Percentiles rank a stretch among this genome's conserved stretches.
Evolutionary conservation across 2,888 invertebrate species (phyloP).

Genomic region (Atherix ibis): DNA sequence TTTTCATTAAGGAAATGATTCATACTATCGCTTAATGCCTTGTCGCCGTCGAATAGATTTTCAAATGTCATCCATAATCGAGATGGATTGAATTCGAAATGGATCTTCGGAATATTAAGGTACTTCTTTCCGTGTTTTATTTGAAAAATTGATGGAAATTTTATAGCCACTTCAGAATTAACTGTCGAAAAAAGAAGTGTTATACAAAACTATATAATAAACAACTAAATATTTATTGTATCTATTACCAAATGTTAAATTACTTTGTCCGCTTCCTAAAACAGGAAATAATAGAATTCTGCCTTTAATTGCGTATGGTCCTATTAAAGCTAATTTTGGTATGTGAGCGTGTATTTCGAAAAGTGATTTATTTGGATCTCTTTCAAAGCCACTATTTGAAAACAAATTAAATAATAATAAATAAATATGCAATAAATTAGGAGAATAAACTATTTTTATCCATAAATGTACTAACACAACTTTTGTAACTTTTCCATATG

Average conservation of each 20-base stretch:
- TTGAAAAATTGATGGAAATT: conserved; percentile 2
- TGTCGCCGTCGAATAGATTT: conserved; percentile 33
- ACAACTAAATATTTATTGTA: too few relatives aligned
- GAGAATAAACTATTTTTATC: not conserved
- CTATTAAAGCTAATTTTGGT: conserved; percentile 18
- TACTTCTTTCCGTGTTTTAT: conserved; percentile 15
- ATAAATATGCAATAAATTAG: not conserved
- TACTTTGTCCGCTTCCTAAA: conserved; percentile 18
- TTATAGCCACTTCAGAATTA: conserved; percentile 7
- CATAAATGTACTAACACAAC: conserved; percentile 15
- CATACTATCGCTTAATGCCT: conserved; percentile 30
- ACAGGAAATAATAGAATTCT: conserved; percentile 23
- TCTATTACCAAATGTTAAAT: conserved; percentile 18
- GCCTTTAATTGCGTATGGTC: conserved; percentile 23
- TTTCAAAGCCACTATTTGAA: conserved; percentile 22
- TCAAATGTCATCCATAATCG: conserved; percentile 19
- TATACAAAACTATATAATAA: not conserved
- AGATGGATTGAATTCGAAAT: conserved; percentile 4
- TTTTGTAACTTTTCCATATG: conserved; percentile 11
- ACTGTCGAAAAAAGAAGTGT: conserved; percentile 3
- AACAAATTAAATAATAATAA: conserved; percentile 1
- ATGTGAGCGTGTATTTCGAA: conserved; percentile 15
- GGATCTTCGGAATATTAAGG: conserved; percentile 8
- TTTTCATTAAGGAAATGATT: conserved; percentile 33
- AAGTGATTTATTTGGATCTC: conserved; percentile 9